Conservation (phyloP, 1,140 invertebrate species). For the Pseudachorutes palmiensis region DNA sequence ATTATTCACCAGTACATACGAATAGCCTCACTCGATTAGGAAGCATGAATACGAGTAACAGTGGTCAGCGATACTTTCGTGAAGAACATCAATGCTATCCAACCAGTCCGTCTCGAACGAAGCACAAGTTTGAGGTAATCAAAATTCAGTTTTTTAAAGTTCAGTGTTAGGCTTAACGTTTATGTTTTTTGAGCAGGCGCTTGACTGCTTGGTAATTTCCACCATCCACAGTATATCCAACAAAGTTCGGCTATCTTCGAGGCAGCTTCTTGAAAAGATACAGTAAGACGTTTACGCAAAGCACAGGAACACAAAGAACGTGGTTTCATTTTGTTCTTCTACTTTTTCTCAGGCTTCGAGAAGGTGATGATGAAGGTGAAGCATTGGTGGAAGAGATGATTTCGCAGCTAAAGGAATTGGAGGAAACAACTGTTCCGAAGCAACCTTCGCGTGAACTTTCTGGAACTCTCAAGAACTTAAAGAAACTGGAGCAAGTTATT, state of each 20-base stretch:
- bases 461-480: slow-evolving; percentile 52
- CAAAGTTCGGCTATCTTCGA: slow-evolving; percentile 49
- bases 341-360: slow-evolving; percentile 40
- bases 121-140: slow-evolving; percentile 36
- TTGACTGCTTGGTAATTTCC: slow-evolving; percentile 52
- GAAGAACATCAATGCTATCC: slow-evolving; percentile 23
- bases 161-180: background rate
- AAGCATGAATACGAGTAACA: no score
- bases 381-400: slow-evolving; percentile 41
- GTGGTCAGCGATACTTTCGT: slow-evolving; percentile 23
- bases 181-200: slow-evolving; percentile 38
- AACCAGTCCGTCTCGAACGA: slow-evolving; percentile 24
- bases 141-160: background rate
- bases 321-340: slow-evolving; percentile 14
- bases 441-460: slow-evolving; percentile 49
- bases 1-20: background rate
- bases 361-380: slow-evolving; percentile 42
- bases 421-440: slow-evolving; percentile 31
- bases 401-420: slow-evolving; percentile 44
- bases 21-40: background rate
- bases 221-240: slow-evolving; percentile 52
- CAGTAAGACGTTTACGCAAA: slow-evolving; percentile 43
- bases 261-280: slow-evolving; percentile 48
- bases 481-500: slow-evolving; percentile 52
- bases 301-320: no score